These are phyloP conservation scores for Crenichthys baileyi DNA, from an alignment of 2,797 vertebrate species.

Conservation along the genomic window DNA sequence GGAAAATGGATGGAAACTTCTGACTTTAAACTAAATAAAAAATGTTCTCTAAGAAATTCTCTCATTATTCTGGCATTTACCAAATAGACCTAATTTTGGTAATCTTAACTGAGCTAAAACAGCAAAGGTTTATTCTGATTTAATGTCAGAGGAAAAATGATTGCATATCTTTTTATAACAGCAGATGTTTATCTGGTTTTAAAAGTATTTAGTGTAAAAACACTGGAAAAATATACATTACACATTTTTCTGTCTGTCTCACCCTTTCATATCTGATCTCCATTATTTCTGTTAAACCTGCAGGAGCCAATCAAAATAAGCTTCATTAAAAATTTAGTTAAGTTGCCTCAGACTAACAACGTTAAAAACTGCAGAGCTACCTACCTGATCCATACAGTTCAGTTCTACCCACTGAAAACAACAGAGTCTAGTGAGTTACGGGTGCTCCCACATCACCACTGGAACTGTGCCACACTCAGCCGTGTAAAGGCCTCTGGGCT, in stretches of 20 bases:
- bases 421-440: slow-evolving; percentile 44
- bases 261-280: background rate
- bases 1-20: background rate
- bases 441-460: slow-evolving; percentile 42
- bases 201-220: no score
- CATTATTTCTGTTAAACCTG: background rate
- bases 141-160: background rate
- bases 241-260: background rate
- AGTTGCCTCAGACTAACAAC: background rate
- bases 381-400: slow-evolving; percentile 55
- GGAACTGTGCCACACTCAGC: slow-evolving; percentile 33
- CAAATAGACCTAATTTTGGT: background rate
- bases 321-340: background rate
- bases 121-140: background rate
- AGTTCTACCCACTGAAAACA: slow-evolving; percentile 26
- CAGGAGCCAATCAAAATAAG: background rate
- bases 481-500: slow-evolving; percentile 44
- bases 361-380: background rate
- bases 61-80: background rate
- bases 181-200: no score
- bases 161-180: background rate
- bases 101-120: background rate
- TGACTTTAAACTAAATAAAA: background rate
- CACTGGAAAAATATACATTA: background rate
- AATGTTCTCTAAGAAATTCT: background rate